A percentile compares a stretch with the other conserved stretches of the same genome.
Evolutionary conservation across 2,888 invertebrate species (phyloP).

Genomic region (Coelinius sp.): DNA sequence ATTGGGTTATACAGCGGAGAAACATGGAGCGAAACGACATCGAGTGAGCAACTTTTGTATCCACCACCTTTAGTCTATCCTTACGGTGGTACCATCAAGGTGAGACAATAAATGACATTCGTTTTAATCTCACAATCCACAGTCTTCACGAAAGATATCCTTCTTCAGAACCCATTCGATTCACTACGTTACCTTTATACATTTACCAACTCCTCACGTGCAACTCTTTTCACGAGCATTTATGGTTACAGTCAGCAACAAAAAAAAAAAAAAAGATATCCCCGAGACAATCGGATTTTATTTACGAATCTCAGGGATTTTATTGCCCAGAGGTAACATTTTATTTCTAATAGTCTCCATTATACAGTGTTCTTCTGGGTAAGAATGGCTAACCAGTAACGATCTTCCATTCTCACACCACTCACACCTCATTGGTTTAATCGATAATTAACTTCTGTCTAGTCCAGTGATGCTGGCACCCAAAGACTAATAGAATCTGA

Average conservation of each 20-base stretch:
- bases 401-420: background rate
- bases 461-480: background rate
- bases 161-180: background rate
- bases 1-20: slow-evolving; percentile 43
- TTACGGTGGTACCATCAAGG: slow-evolving; percentile 75
- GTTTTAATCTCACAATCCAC: slow-evolving; percentile 6
- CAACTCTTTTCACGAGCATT: background rate
- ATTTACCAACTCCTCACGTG: background rate
- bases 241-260: background rate
- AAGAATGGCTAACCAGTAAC: slow-evolving; percentile 23
- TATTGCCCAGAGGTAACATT: slow-evolving; percentile 25
- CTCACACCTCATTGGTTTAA: slow-evolving; percentile 35
- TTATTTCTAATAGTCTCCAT: slow-evolving; percentile 31
- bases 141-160: background rate
- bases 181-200: background rate
- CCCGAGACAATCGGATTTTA: slow-evolving; percentile 20
- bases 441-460: slow-evolving; percentile 34
- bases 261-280: no score
- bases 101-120: slow-evolving; percentile 52
- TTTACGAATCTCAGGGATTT: slow-evolving; percentile 30
- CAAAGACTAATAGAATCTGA: background rate
- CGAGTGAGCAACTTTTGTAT: slow-evolving; percentile 52
- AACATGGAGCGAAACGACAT: slow-evolving; percentile 32
- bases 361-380: slow-evolving; percentile 10
- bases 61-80: slow-evolving; percentile 73